Percentiles rank a stretch among this genome's conserved stretches.
Conservation (phyloP, 2,113 vertebrate species). For the Pavo muticus region DNA sequence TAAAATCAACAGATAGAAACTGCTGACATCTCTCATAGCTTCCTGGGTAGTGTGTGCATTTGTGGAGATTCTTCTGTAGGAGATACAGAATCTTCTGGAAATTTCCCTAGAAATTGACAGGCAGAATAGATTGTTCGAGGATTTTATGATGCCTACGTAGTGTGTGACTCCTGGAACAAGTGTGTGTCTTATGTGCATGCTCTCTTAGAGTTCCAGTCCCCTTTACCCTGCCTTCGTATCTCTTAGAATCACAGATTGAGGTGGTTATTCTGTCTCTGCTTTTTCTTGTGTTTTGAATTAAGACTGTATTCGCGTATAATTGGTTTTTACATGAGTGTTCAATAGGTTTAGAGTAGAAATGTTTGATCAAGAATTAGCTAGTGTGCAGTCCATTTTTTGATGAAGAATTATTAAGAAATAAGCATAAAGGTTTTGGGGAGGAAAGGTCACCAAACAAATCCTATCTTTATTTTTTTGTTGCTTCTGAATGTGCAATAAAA, state of each 20-base stretch:
- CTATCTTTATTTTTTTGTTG: not conserved
- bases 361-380: not conserved
- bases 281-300: not conserved
- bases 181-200: fast-evolving
- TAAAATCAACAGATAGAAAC: not conserved
- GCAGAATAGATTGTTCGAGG: not conserved
- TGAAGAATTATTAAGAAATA: not conserved
- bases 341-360: not conserved
- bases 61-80: not conserved
- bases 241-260: not conserved
- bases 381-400: not conserved
- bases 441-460: not conserved
- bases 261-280: not conserved
- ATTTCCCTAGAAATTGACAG: not conserved
- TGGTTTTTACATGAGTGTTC: not conserved
- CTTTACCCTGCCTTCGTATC: not conserved
- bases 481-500: not conserved
- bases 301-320: not conserved
- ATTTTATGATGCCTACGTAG: not conserved
- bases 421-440: not conserved
- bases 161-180: not conserved
- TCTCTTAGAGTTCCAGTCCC: not conserved
- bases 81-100: not conserved
- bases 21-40: not conserved
- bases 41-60: not conserved